phyloP scores from a whole-genome alignment of 2,888 invertebrate species.

The Epiblema foenella region DNA sequence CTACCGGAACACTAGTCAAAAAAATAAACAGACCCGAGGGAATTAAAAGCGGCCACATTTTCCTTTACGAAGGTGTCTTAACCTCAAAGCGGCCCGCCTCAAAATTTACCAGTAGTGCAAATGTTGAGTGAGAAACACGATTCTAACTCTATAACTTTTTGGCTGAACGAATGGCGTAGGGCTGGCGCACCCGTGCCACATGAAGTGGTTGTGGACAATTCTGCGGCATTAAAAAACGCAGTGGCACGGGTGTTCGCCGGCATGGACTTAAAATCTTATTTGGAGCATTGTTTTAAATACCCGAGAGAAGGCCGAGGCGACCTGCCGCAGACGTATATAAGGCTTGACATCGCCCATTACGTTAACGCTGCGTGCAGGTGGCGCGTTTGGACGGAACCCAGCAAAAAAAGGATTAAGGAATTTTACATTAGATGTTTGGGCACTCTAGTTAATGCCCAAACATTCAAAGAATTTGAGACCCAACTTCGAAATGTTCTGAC shows the following conservation, averaged over 20 bases:
- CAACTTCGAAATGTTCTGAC: background rate
- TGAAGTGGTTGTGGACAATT: slow-evolving; percentile 13
- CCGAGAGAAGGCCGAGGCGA: background rate
- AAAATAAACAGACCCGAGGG: background rate
- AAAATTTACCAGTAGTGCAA: background rate
- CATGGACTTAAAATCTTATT: background rate
- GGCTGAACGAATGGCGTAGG: slow-evolving; percentile 15
- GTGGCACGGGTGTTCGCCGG: background rate
- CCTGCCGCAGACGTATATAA: background rate
- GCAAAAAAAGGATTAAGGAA: background rate
- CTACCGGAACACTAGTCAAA: background rate
- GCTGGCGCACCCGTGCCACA: slow-evolving; percentile 7
- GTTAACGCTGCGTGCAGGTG: background rate
- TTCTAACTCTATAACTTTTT: background rate
- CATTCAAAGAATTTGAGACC: background rate
- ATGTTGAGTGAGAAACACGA: slow-evolving; percentile 10
- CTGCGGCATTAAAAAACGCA: slow-evolving; percentile 9
- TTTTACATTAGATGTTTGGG: slow-evolving; percentile 6
- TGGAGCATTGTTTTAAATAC: background rate
- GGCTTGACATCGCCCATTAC: slow-evolving; percentile 5
- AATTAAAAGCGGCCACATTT: background rate
- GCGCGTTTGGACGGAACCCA: background rate
- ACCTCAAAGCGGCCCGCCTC: background rate
- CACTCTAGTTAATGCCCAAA: background rate
- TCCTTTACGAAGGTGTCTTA: background rate